Conservation (phyloP, 2,888 invertebrate genomes). For the Heterodera filipjevi region DNA sequence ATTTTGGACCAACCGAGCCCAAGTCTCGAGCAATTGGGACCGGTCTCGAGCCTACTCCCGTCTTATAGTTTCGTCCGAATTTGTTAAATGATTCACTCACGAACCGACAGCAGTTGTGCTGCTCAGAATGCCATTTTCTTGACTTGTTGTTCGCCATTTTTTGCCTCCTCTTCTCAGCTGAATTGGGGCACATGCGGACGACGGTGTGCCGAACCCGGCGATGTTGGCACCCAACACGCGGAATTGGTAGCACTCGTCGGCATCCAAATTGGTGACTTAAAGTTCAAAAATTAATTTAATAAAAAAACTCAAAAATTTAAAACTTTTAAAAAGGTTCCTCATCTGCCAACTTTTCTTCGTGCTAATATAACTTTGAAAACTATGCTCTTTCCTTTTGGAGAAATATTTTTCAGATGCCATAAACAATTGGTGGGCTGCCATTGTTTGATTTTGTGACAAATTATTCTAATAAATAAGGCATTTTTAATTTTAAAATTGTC, state of each 20-base stretch:
- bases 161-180: slow-evolving; percentile 39
- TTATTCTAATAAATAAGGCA: neutral
- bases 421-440: neutral
- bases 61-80: too few species aligned
- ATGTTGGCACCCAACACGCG: slow-evolving; percentile 63
- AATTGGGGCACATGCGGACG: slow-evolving; percentile 55
- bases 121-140: too few species aligned
- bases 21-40: too few species aligned
- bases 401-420: neutral
- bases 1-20: too few species aligned
- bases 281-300: neutral
- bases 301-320: too few species aligned
- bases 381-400: neutral
- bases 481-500: too few species aligned
- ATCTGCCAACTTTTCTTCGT: neutral
- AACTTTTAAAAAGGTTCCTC: neutral
- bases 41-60: too few species aligned
- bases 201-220: slow-evolving; percentile 62
- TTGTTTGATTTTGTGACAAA: neutral
- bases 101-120: too few species aligned
- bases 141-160: neutral
- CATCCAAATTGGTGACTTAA: slow-evolving; percentile 53
- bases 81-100: too few species aligned
- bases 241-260: slow-evolving; percentile 54
- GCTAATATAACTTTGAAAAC: neutral